These are phyloP conservation scores for Chalcis sispes DNA, from an alignment of 2,888 invertebrate genomes.

Conservation along the genomic window DNA sequence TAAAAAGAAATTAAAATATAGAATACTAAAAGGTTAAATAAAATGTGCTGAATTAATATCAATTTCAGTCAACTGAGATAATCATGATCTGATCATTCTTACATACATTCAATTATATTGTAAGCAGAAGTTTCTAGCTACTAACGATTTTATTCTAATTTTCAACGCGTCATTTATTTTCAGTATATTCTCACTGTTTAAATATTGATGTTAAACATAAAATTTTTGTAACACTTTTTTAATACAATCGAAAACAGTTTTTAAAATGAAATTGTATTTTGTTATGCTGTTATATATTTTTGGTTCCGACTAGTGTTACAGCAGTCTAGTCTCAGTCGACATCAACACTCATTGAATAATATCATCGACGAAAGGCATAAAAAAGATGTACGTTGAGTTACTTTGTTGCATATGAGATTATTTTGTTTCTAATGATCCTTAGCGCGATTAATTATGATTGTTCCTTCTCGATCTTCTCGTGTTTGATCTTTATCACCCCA, in stretches of 20 bases:
- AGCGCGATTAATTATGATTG: conserved; percentile 61
- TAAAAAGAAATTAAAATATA: not conserved
- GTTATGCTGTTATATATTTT: conserved; percentile 18
- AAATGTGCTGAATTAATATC: not conserved
- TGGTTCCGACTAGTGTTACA: conserved; percentile 30
- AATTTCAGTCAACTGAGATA: not conserved
- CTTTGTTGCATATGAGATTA: conserved; percentile 5
- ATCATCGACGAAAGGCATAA: conserved; percentile 21
- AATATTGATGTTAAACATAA: not conserved
- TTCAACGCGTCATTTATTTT: not conserved
- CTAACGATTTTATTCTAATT: conserved; percentile 4
- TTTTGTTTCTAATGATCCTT: conserved; percentile 18
- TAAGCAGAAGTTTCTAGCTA: conserved; percentile 5
- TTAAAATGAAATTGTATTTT: conserved; percentile 9
- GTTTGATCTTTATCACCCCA: conserved; percentile 74
- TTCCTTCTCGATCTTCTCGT: conserved; percentile 69
- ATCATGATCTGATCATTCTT: too few species aligned
- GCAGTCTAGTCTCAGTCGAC: conserved; percentile 26
- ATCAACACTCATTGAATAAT: not conserved
- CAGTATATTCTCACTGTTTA: not conserved
- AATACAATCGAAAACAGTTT: conserved; percentile 3
- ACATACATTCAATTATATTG: too few species aligned
- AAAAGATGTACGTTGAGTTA: conserved; percentile 19
- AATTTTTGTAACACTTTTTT: not conserved
- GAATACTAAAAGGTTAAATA: not conserved